Conservation (phyloP, 1,140 invertebrate genomes). For the Oscheius sp. region DNA sequence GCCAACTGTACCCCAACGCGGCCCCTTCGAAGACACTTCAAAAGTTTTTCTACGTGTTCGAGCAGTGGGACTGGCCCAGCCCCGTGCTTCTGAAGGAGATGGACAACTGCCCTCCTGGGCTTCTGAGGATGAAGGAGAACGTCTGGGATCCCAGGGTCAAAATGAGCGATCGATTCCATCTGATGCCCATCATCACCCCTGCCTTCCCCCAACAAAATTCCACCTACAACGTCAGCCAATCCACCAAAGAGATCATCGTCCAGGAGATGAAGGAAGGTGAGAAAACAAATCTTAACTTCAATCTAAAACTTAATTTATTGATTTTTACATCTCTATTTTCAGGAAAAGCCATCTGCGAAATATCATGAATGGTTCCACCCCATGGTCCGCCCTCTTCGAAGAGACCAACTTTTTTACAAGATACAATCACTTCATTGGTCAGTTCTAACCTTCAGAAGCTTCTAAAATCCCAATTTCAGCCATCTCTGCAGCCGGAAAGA, state of each 20-base stretch:
- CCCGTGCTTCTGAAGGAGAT: constrained; percentile 90
- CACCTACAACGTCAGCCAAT: constrained; percentile 93
- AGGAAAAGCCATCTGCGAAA: too few relatives aligned
- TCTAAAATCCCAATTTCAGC: too few relatives aligned
- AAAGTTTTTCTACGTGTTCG: constrained; percentile 97
- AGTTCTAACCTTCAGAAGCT: background rate
- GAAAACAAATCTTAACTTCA: constrained; percentile 80
- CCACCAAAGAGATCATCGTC: constrained; percentile 86
- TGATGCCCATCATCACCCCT: constrained; percentile 99
- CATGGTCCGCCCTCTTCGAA: constrained; percentile 89
- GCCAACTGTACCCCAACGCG: constrained; percentile 97
- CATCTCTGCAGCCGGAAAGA: constrained; percentile 40
- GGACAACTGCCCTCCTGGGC: constrained; percentile 65
- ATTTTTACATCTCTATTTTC: too few relatives aligned
- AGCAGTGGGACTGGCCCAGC: constrained; percentile 93
- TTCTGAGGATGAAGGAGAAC: constrained; percentile 62
- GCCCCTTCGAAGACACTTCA: constrained; percentile 87
- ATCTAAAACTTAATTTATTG: constrained; percentile 74
- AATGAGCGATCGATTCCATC: constrained; percentile 67
- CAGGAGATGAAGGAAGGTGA: constrained; percentile 79
- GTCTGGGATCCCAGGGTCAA: constrained; percentile 76
- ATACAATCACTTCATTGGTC: constrained; percentile 71
- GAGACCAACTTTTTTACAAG: constrained; percentile 88
- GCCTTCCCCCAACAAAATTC: constrained; percentile 99
- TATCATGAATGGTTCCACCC: too few relatives aligned